These are phyloP conservation scores for Battus philenor DNA, from an alignment of 1,140 invertebrate species.

Conservation along the genomic window DNA sequence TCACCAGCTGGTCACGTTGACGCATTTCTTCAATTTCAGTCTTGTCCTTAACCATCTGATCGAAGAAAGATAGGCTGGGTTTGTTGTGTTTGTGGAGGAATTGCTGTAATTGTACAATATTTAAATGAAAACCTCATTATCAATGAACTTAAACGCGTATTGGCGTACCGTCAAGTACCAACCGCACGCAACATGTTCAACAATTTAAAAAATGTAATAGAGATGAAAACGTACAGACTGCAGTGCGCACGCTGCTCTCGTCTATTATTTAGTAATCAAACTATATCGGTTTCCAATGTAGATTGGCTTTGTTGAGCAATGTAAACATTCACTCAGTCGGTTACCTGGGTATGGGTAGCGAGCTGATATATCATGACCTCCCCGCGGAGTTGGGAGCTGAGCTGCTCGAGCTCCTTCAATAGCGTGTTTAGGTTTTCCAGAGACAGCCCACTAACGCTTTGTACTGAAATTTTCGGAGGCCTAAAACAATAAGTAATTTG, in stretches of 20 bases:
- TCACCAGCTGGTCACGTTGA: constrained; percentile 75
- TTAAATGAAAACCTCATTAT: too few relatives aligned
- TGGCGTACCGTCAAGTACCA: too few relatives aligned
- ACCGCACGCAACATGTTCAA: too few relatives aligned
- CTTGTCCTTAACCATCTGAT: constrained; percentile 87
- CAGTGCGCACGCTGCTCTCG: too few relatives aligned
- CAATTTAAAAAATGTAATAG: too few relatives aligned
- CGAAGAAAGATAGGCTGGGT: constrained; percentile 86
- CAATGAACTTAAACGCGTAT: too few relatives aligned
- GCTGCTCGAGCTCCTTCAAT: constrained; percentile 75
- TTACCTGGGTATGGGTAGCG: constrained; percentile 79
- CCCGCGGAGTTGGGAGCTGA: constrained; percentile 78
- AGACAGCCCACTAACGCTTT: constrained; percentile 83
- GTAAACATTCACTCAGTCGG: too few relatives aligned
- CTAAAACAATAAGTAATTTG: constrained; percentile 55
- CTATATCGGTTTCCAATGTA: too few relatives aligned
- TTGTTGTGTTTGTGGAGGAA: constrained; percentile 85
- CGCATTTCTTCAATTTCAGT: constrained; percentile 79
- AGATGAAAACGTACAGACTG: too few relatives aligned
- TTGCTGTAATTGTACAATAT: constrained; percentile 46
- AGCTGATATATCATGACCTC: constrained; percentile 88
- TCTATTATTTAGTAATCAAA: too few relatives aligned
- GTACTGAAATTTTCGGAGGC: constrained; percentile 78
- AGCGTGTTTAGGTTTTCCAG: constrained; percentile 77
- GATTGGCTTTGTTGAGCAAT: too few relatives aligned